Evolutionary conservation across 2,888 invertebrate genomes (phyloP), one percentile per base, ranked within the genome.

Genomic region (Atethmia centrago): DNA sequence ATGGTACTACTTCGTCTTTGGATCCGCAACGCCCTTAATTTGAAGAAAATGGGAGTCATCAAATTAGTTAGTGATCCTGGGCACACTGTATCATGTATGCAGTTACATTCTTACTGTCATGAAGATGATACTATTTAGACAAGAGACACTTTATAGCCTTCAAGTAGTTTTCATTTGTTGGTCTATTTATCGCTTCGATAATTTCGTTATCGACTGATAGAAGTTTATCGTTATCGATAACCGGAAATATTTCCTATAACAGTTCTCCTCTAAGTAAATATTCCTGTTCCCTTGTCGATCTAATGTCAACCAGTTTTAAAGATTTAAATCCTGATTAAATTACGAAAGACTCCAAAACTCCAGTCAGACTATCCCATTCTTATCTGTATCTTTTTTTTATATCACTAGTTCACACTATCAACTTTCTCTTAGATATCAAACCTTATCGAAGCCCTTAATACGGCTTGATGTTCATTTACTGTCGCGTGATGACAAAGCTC

Each of bases 391-490:
- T 28, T 66, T 58, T 65, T 47, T 64, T 68, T 62, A 64, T 68
- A 65, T 62, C 66, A 36, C 55, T 51, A 36, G 62, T 74, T 58
- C 53, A 77, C 68, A 69, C 74, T 63, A 51, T 61, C 76, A 14
- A 85, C 85, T 85, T 85, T 85, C 87, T 83, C 85, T 75, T 59
- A 51, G 55, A 70, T 66, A 53, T 70, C 66, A 71, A 82, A 77
- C 71, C 69, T 80, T 85, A 85, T 83, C 79, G 73, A 55, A 72
- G 16, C 45, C 14, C 14, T 16, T 73, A 72, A 88, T 77, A 84
- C 86, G 85, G 85, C 85, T 77, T 45, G 66, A 80, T 80, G 78
- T 74, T 84, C 88, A 88, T 83, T 85, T 77, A 80, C 83, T 82
- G 80, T 71, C 69, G 72, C 55, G 40, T 36, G 77, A 69, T 85